Evolutionary conservation across 2,113 vertebrate species (phyloP).

Genomic region (Castor canadensis): DNA sequence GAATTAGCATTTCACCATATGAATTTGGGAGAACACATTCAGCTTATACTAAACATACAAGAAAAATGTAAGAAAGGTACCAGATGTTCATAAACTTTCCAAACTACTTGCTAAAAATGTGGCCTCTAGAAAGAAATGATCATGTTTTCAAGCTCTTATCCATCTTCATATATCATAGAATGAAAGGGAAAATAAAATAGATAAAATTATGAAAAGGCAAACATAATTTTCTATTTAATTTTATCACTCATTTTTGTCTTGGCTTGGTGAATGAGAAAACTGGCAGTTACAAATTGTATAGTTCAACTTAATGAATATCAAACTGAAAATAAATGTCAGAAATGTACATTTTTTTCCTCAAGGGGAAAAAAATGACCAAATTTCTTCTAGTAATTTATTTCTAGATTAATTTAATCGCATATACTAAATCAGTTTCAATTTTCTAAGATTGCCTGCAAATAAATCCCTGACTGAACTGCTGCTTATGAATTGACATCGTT

Average conservation of each 20-base stretch:
- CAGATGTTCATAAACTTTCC: background rate
- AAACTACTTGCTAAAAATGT: background rate
- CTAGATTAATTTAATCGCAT: constrained; percentile 62
- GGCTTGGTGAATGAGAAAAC: constrained; percentile 59
- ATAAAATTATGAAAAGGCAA: constrained; percentile 40
- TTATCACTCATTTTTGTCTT: constrained; percentile 70
- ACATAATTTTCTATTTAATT: constrained; percentile 56
- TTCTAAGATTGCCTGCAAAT: background rate
- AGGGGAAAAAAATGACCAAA: constrained; percentile 43
- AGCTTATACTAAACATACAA: background rate
- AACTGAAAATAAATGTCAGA: constrained; percentile 73
- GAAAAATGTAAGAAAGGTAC: background rate
- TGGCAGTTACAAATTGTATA: constrained; percentile 54
- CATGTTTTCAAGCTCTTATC: background rate
- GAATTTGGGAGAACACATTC: background rate
- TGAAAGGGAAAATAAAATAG: constrained; percentile 57
- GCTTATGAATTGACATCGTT: background rate
- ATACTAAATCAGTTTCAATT: constrained; percentile 58
- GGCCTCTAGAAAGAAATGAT: background rate
- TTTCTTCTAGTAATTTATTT: constrained; percentile 66
- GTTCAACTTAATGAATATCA: constrained; percentile 71
- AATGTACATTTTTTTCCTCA: background rate
- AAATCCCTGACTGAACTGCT: constrained; percentile 40
- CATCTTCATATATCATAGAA: background rate
- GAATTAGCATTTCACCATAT: background rate